Evolutionary conservation across 2,113 vertebrate species (phyloP).

Genomic region (Corydoras maculifer): DNA sequence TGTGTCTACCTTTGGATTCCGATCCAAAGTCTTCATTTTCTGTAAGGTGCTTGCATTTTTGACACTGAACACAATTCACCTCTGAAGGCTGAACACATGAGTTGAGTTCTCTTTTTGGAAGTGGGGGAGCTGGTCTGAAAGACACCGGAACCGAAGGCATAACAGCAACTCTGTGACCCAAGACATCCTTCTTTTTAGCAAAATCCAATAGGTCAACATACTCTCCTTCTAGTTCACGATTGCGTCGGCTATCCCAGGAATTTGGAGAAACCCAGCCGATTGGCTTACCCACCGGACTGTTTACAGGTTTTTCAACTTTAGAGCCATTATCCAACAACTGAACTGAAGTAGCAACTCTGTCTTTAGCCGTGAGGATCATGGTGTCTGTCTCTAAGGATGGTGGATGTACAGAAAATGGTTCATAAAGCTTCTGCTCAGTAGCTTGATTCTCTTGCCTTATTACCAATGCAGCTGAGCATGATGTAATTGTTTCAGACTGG

Average conservation of each 20-base stretch:
- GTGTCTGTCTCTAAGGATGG: constrained; percentile 25
- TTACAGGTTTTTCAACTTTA: constrained; percentile 52
- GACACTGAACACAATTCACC: constrained; percentile 50
- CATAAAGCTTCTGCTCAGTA: constrained; percentile 28
- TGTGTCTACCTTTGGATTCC: constrained; percentile 61
- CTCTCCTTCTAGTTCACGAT: constrained; percentile 77
- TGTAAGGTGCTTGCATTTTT: constrained; percentile 54
- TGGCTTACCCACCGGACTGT: constrained; percentile 53
- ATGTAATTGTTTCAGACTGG: constrained; percentile 21
- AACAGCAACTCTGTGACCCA: constrained; percentile 24
- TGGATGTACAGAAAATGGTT: constrained; percentile 36
- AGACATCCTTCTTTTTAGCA: constrained; percentile 57
- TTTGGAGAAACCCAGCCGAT: constrained; percentile 65
- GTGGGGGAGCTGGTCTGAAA: constrained; percentile 55
- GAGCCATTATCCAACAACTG: constrained; percentile 54
- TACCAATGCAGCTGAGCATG: constrained; percentile 16
- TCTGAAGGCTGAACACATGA: constrained; percentile 38
- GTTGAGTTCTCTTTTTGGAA: constrained; percentile 39
- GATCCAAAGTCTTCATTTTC: constrained; percentile 40
- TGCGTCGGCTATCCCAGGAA: constrained; percentile 59
- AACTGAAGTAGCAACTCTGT: constrained; percentile 53
- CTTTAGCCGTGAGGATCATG: constrained; percentile 37
- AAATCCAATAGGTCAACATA: constrained; percentile 86
- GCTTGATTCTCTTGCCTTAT: constrained; percentile 15
- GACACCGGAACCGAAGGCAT: constrained; percentile 38